Evolutionary conservation across 1,140 invertebrate species (phyloP).

Genomic region (Apis mellifera): DNA sequence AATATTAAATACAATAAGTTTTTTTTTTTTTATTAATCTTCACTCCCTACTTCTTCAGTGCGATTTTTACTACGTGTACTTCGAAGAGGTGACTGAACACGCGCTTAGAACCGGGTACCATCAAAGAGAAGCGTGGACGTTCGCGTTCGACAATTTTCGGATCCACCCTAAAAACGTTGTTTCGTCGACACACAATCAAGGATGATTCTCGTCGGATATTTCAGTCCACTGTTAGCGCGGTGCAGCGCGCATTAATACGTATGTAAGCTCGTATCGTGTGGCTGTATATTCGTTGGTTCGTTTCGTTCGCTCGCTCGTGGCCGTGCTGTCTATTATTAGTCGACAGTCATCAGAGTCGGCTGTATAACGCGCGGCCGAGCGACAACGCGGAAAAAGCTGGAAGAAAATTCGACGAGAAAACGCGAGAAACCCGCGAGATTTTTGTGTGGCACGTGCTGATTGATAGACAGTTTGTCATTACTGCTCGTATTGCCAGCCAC

Average conservation of each 20-base stretch:
- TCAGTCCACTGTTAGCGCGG: slow-evolving; percentile 64
- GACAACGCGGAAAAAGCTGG: slow-evolving; percentile 54
- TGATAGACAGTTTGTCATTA: background rate
- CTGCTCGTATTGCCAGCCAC: background rate
- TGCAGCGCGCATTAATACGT: slow-evolving; percentile 58
- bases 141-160: slow-evolving; percentile 34
- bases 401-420: slow-evolving; percentile 47
- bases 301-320: slow-evolving; percentile 50
- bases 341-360: slow-evolving; percentile 74
- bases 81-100: background rate
- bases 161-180: slow-evolving; percentile 35
- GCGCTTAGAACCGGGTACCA: background rate
- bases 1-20: background rate
- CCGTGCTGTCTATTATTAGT: slow-evolving; percentile 76
- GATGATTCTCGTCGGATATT: slow-evolving; percentile 66
- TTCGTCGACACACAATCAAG: slow-evolving; percentile 18
- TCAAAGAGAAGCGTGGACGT: background rate
- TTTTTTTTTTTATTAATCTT: background rate
- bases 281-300: slow-evolving; percentile 52
- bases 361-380: slow-evolving; percentile 51
- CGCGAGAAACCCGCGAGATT: background rate
- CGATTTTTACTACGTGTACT: background rate
- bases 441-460: slow-evolving; percentile 9
- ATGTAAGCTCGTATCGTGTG: slow-evolving; percentile 51
- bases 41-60: background rate